Evolutionary conservation across 1,140 invertebrate species (phyloP).

Genomic region (Danaus plexippus): DNA sequence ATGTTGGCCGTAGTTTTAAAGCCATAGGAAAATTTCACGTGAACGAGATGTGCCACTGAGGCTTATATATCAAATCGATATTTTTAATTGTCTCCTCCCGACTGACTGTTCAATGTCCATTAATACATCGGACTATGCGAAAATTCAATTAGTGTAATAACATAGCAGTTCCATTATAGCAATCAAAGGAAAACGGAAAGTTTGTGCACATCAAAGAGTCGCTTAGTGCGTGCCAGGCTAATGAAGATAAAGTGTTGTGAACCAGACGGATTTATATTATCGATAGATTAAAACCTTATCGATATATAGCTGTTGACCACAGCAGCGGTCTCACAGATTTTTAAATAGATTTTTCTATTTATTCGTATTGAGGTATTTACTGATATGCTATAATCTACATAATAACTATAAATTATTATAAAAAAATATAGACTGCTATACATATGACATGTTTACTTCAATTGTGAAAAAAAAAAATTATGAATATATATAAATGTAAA

Average conservation of each 20-base stretch:
- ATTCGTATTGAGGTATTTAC: too few relatives aligned
- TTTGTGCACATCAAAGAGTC: constrained; percentile 65
- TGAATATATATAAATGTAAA: too few relatives aligned
- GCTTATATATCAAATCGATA: constrained; percentile 28
- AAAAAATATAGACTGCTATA: too few relatives aligned
- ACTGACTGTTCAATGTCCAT: constrained; percentile 22
- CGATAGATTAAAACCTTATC: constrained; percentile 2
- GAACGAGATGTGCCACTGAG: constrained; percentile 1
- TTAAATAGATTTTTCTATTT: too few relatives aligned
- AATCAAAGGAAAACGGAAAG: constrained; percentile 68
- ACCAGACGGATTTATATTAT: constrained; percentile 15
- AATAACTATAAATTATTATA: too few relatives aligned
- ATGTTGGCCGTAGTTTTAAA: too few relatives aligned
- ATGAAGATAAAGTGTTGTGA: constrained; percentile 38
- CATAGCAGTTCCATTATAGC: constrained; percentile 63
- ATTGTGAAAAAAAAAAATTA: too few relatives aligned
- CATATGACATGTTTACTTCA: too few relatives aligned
- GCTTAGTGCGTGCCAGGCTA: constrained; percentile 56
- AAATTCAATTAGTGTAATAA: constrained; percentile 71
- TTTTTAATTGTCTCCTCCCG: constrained; percentile 27
- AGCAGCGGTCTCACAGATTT: too few relatives aligned
- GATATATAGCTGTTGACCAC: too few relatives aligned
- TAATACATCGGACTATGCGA: constrained; percentile 51
- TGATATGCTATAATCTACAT: too few relatives aligned
- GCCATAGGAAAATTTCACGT: not conserved